Conservation (phyloP, 1,140 invertebrate species). For the Hermetia illucens region DNA sequence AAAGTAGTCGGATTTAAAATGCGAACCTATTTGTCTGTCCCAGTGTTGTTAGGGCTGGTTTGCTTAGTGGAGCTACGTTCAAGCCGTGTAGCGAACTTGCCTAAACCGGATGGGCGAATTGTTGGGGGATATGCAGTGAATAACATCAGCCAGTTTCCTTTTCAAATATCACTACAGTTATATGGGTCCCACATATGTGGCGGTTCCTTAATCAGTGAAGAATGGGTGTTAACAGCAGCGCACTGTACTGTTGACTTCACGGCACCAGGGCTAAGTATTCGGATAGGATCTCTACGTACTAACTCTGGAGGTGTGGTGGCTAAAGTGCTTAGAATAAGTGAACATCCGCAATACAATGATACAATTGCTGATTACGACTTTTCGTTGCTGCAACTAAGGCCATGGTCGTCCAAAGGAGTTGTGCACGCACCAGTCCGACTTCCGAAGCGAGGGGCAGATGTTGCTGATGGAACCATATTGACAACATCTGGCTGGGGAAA, state of each 20-base stretch:
- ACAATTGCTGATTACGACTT: conserved; percentile 24
- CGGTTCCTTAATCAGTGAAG: conserved; percentile 43
- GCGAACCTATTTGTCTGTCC: no score
- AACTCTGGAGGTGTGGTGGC: conserved; percentile 17
- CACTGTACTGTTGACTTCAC: conserved; percentile 33
- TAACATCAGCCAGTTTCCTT: conserved; percentile 28
- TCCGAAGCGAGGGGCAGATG: no score
- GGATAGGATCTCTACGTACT: conserved; percentile 17
- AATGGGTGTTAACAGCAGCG: conserved; percentile 34
- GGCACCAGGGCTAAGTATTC: conserved; percentile 10
- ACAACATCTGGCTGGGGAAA: conserved; percentile 34
- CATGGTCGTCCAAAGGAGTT: no score
- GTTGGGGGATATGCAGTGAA: conserved; percentile 28
- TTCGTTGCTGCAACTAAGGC: conserved; percentile 17
- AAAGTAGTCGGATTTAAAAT: no score
- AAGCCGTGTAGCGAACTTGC: conserved; percentile 14
- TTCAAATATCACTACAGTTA: conserved; percentile 31
- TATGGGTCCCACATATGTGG: conserved; percentile 39
- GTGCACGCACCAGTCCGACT: no score
- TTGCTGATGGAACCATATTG: conserved; percentile 18
- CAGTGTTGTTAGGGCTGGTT: no score
- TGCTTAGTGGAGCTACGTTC: no score
- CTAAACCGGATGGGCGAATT: conserved; percentile 19
- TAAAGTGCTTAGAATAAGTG: conserved; percentile 14
- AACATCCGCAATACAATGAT: conserved; percentile 21